Percentiles rank a stretch among this genome's conserved stretches.
Conservation (phyloP, 2,113 vertebrate species). For the Megaceryle maxima region DNA sequence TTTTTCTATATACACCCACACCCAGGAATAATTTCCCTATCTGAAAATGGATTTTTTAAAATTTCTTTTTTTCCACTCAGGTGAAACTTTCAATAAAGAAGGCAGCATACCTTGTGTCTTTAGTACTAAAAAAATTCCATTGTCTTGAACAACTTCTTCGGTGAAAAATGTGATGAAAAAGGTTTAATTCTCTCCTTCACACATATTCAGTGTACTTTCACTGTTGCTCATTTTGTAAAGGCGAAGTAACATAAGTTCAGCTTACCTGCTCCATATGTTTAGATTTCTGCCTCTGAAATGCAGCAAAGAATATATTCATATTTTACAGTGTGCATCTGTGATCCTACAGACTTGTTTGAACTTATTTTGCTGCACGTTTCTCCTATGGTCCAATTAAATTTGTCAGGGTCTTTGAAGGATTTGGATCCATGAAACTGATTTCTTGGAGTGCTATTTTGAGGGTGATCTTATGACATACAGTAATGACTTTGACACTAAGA, state of each 20-base stretch:
- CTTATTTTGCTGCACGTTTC: not conserved
- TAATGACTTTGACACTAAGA: slow-evolving; percentile 9
- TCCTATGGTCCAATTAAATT: not conserved
- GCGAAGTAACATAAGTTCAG: not conserved
- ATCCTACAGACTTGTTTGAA: not conserved
- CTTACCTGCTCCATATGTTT: slow-evolving; percentile 5
- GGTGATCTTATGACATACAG: not conserved
- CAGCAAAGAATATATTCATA: not conserved
- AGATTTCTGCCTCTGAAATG: not conserved
- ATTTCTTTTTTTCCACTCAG: not conserved
- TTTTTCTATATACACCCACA: slow-evolving; percentile 66
- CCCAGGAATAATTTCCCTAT: slow-evolving; percentile 37
- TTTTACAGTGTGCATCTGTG: not conserved
- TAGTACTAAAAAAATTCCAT: not conserved
- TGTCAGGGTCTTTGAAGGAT: not conserved
- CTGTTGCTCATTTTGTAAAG: slow-evolving; percentile 1
- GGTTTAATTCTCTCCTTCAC: not conserved
- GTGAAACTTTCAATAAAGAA: slow-evolving; percentile 30
- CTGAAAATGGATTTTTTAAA: not conserved
- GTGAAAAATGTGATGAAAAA: not conserved
- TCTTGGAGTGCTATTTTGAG: not conserved
- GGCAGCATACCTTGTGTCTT: not conserved
- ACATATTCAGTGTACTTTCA: not conserved
- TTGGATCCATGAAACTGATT: not conserved
- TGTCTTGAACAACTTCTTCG: not conserved